These are phyloP conservation scores for Epizoanthus scotinus DNA, from an alignment of 92 coral and sea anemone genomes.

Conservation along the genomic window DNA sequence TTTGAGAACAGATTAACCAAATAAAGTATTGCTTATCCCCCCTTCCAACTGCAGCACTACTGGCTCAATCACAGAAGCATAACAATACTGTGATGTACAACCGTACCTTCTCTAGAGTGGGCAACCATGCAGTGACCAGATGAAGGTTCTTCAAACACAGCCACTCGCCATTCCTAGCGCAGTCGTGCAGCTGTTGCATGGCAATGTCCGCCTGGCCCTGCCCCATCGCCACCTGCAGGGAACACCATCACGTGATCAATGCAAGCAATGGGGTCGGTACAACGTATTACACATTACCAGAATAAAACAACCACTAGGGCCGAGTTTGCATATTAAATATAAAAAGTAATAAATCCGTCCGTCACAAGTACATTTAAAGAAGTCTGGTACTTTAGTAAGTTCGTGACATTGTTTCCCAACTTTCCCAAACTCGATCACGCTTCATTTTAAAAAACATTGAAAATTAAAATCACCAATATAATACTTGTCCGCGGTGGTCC, in stretches of 20 bases:
- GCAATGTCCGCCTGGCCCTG: slow-evolving; percentile 99
- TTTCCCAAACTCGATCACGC: too few species aligned
- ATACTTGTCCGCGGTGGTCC: too few species aligned
- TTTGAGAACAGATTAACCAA: too few species aligned
- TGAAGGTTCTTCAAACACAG: slow-evolving; percentile 96
- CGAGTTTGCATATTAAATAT: too few species aligned
- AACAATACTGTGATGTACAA: neutral
- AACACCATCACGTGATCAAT: neutral
- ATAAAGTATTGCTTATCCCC: neutral
- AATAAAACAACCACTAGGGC: too few species aligned
- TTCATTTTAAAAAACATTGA: too few species aligned
- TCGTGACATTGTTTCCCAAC: too few species aligned
- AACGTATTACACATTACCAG: too few species aligned
- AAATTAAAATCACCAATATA: too few species aligned
- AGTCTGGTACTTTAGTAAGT: too few species aligned
- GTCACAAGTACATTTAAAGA: too few species aligned
- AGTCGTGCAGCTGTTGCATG: slow-evolving; percentile 93
- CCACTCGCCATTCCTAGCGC: slow-evolving; percentile 99
- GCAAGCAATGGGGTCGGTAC: neutral
- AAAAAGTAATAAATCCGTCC: too few species aligned
- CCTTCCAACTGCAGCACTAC: neutral
- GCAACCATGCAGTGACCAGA: slow-evolving; percentile 96
- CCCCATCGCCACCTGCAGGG: slow-evolving; percentile 95
- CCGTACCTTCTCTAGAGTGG: slow-evolving; percentile 88
- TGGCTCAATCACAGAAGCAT: neutral